Base-by-base conservation (phyloP, 2,113 vertebrate genomes). In the Tor tambroides region DNA sequence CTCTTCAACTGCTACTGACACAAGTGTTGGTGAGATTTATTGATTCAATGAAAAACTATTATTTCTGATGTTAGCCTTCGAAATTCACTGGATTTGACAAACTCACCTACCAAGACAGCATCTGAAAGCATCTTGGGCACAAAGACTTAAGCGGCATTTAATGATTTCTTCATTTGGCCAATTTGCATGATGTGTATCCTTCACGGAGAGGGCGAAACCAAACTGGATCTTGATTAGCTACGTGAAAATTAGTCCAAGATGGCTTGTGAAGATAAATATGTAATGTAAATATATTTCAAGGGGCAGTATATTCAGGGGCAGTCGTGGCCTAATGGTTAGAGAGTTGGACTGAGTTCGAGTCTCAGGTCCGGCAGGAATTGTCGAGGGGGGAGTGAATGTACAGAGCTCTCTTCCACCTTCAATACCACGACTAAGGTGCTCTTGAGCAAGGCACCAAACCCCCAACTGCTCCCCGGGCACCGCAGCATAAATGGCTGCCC, bases 1-100 rank as follows among this genome's bases (percentile, higher is more conserved):
- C 17, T 83, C 63, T 35, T 83, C 79, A 61, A 11, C 28, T 35
- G 63, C 28, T 51, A 32, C 21, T 69, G 63, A 14, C 63, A 49
- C 28, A 67, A 71, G 28, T 51, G 41, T 12, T 23, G 80, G 41
- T 49, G 80, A 51, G 63, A 51, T 78, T 32, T 78, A 78, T 78
- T 32, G 76, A 78, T 78, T 78, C 1, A 5, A 43, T 8, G 9
- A 23, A 65, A 67, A 67, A 46, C 4, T 30, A 46, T 67, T 78
- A 23, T 49, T 83, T 83, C 35, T 41, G 15, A 81, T 49, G 28
- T 49, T 51, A 80, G 10, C 63, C 19, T 69, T 83, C 4, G 26
- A 83, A 69, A 32, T 69, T 51, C 28, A 51, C 43, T 12, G 15
- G 41, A 69, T 51, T 2, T 46, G 4, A 28, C 26, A 46, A 46